Percentiles rank a stretch among this genome's conserved stretches.
These are phyloP conservation scores for Yponomeuta malinellus DNA, from an alignment of 2,888 invertebrate genomes.

Conservation along the genomic window DNA sequence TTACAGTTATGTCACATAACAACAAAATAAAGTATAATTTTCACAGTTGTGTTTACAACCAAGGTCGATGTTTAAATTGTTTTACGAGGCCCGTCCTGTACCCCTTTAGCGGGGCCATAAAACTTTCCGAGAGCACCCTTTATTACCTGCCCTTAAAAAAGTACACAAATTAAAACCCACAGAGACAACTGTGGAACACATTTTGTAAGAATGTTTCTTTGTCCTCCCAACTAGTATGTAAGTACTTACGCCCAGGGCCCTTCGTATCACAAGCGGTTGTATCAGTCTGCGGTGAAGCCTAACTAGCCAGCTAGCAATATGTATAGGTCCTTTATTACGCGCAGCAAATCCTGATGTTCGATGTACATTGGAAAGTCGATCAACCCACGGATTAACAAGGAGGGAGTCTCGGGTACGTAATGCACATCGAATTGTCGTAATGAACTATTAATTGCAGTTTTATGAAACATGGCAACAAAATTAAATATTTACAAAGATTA, in stretches of 20 bases:
- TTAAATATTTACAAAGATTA: too few species aligned
- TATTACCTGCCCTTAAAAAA: slow-evolving; percentile 36
- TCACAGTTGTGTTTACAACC: slow-evolving; percentile 39
- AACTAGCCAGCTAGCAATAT: too few species aligned
- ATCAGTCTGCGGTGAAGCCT: too few species aligned
- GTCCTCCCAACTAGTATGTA: neutral
- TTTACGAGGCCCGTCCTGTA: slow-evolving; percentile 45
- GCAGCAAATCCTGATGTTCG: too few species aligned
- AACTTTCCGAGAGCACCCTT: slow-evolving; percentile 62
- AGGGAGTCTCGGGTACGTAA: too few species aligned
- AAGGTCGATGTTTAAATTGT: slow-evolving; percentile 42
- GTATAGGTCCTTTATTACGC: too few species aligned
- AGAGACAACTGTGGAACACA: neutral
- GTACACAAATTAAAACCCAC: neutral
- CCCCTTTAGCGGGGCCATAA: slow-evolving; percentile 57
- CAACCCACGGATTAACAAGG: too few species aligned
- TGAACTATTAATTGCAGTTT: too few species aligned
- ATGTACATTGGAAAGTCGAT: too few species aligned
- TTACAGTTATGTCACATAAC: slow-evolving; percentile 40
- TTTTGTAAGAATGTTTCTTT: neutral
- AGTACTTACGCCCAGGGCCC: too few species aligned
- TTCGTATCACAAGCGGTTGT: neutral
- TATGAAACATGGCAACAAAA: too few species aligned
- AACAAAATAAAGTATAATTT: slow-evolving; percentile 29
- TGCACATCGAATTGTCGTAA: too few species aligned